phyloP scores from a whole-genome alignment of 2,113 vertebrate species.

The Brienomyrus brachyistius region DNA sequence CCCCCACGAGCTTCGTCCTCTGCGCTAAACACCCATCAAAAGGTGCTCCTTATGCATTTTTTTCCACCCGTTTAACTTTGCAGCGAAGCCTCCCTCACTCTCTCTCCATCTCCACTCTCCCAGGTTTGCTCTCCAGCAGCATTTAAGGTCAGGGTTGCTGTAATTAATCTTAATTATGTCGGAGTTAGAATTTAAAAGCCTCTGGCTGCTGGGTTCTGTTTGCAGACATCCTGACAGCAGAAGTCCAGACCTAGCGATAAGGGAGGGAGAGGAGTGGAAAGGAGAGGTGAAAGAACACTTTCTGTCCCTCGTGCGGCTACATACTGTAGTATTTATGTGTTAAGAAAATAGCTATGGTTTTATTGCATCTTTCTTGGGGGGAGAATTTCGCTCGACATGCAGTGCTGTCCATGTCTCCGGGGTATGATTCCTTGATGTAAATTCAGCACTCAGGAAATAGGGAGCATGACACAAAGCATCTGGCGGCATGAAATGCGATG shows the following conservation, averaged over 20 bases:
- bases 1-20: not conserved
- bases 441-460: not conserved
- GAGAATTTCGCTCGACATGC: not conserved
- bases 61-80: not conserved
- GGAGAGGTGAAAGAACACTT: not conserved
- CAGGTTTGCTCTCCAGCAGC: not conserved
- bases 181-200: not conserved
- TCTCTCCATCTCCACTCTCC: not conserved
- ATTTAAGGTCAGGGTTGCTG: not conserved
- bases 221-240: not conserved
- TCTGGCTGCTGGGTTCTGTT: not conserved
- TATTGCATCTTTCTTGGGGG: not conserved
- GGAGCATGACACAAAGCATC: not conserved
- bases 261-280: not conserved
- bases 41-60: constrained; percentile 21
- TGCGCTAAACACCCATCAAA: not conserved
- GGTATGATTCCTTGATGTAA: not conserved
- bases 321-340: not conserved
- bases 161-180: constrained; percentile 19
- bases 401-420: not conserved
- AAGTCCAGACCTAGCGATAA: not conserved
- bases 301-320: not conserved
- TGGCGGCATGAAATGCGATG: not conserved
- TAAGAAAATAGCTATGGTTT: not conserved
- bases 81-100: not conserved